Evolutionary conservation across 2,888 invertebrate genomes (phyloP).

Genomic region (Eucera pruinosa): DNA sequence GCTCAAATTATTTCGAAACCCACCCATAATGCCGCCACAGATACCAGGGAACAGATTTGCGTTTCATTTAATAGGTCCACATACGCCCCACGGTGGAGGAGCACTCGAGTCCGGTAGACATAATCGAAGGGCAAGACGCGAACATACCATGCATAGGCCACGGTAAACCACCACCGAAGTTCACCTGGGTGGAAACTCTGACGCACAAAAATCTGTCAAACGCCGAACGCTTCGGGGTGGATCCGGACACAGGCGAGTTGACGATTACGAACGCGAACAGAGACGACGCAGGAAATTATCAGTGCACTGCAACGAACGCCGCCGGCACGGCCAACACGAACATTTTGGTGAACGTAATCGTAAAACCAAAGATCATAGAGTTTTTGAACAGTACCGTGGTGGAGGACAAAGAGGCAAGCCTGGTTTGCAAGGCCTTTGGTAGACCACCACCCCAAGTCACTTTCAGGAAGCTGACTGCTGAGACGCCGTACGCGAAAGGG

Average conservation of each 20-base stretch:
- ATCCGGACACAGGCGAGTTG: constrained; percentile 89
- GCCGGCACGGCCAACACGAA: constrained; percentile 90
- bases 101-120: constrained; percentile 87
- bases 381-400: constrained; percentile 90
- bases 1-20: constrained; percentile 32
- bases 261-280: constrained; percentile 90
- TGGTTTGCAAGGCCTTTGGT: constrained; percentile 92
- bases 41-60: constrained; percentile 25
- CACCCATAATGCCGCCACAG: constrained; percentile 15
- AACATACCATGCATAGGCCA: constrained; percentile 91
- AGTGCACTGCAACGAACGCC: constrained; percentile 91
- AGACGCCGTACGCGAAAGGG: constrained; percentile 88
- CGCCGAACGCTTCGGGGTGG: constrained; percentile 89
- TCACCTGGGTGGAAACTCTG: constrained; percentile 92
- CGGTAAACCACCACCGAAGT: constrained; percentile 94
- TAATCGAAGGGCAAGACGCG: constrained; percentile 92
- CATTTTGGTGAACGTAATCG: constrained; percentile 89
- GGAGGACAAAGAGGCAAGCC: constrained; percentile 87
- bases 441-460: constrained; percentile 91
- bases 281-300: constrained; percentile 92
- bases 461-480: constrained; percentile 91
- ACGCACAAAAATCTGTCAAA: constrained; percentile 90
- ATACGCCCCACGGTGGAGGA: constrained; percentile 90
- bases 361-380: constrained; percentile 92
- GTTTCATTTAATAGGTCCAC: constrained; percentile 86